These are phyloP conservation scores for Malthinus seriepunctatus DNA, from an alignment of 2,888 invertebrate genomes.

Conservation along the genomic window DNA sequence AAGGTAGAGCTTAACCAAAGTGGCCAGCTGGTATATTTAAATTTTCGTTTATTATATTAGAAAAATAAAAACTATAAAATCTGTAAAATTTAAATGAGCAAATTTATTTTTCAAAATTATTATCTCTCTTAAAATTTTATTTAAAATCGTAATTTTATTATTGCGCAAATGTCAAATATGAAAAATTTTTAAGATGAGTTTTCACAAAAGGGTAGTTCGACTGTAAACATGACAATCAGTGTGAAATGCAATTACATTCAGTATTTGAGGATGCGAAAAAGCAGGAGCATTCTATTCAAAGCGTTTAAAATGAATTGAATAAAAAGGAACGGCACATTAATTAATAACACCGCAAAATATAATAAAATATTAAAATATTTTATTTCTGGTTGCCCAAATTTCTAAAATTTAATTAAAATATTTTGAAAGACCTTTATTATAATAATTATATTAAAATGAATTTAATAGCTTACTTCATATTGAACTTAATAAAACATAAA, in stretches of 20 bases:
- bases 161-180: slow-evolving; percentile 16
- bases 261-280: slow-evolving; percentile 19
- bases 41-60: no score
- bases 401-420: no score
- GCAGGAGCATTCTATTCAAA: slow-evolving; percentile 20
- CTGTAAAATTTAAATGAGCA: no score
- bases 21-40: no score
- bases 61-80: no score
- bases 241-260: slow-evolving; percentile 26
- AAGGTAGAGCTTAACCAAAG: no score
- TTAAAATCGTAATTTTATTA: slow-evolving; percentile 6
- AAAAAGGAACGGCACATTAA: slow-evolving; percentile 1
- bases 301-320: slow-evolving; percentile 23
- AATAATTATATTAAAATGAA: no score
- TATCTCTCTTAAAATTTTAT: neutral
- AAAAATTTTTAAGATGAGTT: slow-evolving; percentile 14
- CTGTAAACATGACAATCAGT: slow-evolving; percentile 25
- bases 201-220: slow-evolving; percentile 22
- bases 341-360: slow-evolving; percentile 1
- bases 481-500: no score
- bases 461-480: no score
- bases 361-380: neutral
- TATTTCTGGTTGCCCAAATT: no score
- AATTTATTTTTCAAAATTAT: no score
- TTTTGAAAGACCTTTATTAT: no score